Evolutionary conservation across 2,113 vertebrate genomes (phyloP).

Genomic region (Alces alces): DNA sequence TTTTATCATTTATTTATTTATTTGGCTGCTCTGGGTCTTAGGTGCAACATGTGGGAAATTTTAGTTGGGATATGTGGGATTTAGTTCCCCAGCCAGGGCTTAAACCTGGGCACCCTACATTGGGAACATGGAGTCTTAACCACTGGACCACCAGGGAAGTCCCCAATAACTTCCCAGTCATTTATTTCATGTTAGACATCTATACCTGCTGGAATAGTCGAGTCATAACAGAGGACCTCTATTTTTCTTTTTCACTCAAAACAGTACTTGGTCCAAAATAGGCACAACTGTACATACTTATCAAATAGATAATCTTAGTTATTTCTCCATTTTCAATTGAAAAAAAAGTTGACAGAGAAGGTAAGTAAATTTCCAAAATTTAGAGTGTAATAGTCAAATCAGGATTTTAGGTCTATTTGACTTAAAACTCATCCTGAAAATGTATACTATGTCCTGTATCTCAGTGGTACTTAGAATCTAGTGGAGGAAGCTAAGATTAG

Average conservation of each 20-base stretch:
- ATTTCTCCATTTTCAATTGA: background rate
- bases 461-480: background rate
- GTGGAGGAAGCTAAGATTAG: background rate
- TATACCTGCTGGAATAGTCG: background rate
- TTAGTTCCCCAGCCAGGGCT: background rate
- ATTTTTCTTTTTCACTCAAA: background rate
- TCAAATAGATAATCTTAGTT: background rate
- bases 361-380: background rate
- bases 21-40: background rate
- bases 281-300: background rate
- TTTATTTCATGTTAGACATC: background rate
- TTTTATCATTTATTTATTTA: background rate
- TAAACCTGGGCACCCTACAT: background rate
- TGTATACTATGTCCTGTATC: background rate
- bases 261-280: background rate
- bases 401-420: background rate
- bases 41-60: background rate
- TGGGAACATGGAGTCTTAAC: background rate
- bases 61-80: background rate
- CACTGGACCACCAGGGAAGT: background rate
- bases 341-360: background rate
- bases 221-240: background rate
- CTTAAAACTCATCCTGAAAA: background rate
- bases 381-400: background rate
- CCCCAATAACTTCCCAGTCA: background rate